A percentile compares a stretch with the other conserved stretches of the same genome.
These are phyloP conservation scores for Margaritifera margaritifera DNA, from an alignment of 2,888 invertebrate genomes.

Conservation along the genomic window DNA sequence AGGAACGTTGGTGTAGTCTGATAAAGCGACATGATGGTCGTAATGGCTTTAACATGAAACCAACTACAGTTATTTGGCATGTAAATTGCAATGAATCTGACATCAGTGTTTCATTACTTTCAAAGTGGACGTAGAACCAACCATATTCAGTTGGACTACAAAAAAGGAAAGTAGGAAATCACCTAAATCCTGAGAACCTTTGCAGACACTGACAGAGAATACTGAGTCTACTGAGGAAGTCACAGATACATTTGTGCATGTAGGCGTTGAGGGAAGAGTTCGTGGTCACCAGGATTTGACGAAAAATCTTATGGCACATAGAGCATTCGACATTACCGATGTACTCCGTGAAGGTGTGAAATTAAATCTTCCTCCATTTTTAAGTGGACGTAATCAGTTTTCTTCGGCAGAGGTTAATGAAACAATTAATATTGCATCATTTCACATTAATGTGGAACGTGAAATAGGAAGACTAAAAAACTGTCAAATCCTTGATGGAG, in stretches of 20 bases:
- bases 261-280: no score
- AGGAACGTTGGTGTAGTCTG: slow-evolving; percentile 9
- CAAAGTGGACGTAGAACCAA: slow-evolving; percentile 9
- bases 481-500: slow-evolving; percentile 26
- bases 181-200: no score
- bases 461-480: slow-evolving; percentile 18
- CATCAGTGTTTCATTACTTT: slow-evolving; percentile 1
- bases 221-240: no score
- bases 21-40: slow-evolving; percentile 14
- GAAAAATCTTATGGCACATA: background rate
- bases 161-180: background rate
- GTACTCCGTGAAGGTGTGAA: no score
- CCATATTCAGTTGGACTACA: slow-evolving; percentile 7
- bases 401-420: no score
- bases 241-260: no score
- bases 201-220: no score
- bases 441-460: no score
- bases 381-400: no score
- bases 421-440: no score
- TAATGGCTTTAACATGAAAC: slow-evolving; percentile 5
- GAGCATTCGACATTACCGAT: no score
- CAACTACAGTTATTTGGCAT: slow-evolving; percentile 10
- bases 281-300: slow-evolving; percentile 2
- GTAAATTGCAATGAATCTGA: slow-evolving; percentile 1
- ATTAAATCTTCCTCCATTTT: no score